phyloP scores from a whole-genome alignment of 2,797 vertebrate genomes.

The Limosa lapponica region DNA sequence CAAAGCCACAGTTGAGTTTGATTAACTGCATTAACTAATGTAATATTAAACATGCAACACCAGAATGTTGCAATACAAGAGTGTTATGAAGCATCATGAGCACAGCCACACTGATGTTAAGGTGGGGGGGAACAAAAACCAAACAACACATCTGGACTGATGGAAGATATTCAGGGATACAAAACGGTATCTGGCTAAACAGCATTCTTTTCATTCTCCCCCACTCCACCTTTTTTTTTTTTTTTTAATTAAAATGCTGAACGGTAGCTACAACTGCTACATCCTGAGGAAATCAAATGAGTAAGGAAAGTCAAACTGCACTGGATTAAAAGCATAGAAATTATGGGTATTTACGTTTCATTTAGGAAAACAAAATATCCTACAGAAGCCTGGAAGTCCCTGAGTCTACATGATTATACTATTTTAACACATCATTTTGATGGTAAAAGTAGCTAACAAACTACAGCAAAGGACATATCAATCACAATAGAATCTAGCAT shows the following conservation, averaged over 20 bases:
- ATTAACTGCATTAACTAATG: not conserved
- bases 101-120: not conserved
- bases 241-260: not conserved
- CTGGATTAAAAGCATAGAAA: not conserved
- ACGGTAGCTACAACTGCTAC: not conserved
- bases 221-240: fast-evolving
- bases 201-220: not conserved
- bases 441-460: not conserved
- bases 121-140: not conserved
- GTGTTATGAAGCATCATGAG: not conserved
- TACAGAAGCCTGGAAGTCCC: not conserved
- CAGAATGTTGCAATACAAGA: not conserved
- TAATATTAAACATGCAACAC: not conserved
- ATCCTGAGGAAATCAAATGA: not conserved
- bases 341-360: not conserved
- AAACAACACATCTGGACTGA: not conserved
- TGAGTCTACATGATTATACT: not conserved
- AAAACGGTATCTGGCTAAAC: not conserved
- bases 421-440: not conserved
- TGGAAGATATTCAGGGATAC: not conserved
- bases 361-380: not conserved
- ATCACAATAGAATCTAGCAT: not conserved
- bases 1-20: not conserved
- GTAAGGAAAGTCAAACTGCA: not conserved
- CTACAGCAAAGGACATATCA: not conserved